phyloP scores from a whole-genome alignment of 2,113 vertebrate genomes.

The Athene cunicularia region DNA sequence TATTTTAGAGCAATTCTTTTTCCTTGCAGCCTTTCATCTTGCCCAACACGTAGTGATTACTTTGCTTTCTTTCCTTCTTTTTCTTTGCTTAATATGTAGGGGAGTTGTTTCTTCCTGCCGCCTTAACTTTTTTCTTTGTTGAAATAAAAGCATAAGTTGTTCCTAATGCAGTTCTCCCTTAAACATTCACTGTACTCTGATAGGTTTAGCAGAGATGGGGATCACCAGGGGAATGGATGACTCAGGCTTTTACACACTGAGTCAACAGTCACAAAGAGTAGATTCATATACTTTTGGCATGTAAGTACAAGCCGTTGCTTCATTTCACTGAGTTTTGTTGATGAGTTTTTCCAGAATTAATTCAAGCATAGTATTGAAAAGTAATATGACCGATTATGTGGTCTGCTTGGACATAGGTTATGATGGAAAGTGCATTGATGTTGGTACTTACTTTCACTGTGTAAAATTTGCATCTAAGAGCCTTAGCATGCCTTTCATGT shows the following conservation, averaged over 20 bases:
- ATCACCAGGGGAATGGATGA: constrained; percentile 38
- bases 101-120: background rate
- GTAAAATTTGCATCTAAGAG: background rate
- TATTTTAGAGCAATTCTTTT: background rate
- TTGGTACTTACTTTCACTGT: background rate
- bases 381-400: no score
- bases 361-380: background rate
- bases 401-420: accelerated
- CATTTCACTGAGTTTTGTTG: background rate
- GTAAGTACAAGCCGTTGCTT: background rate
- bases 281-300: constrained; percentile 24
- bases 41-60: background rate
- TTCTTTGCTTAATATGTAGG: background rate
- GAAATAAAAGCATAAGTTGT: background rate
- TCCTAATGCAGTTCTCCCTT: background rate
- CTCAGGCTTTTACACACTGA: constrained; percentile 43
- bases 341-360: background rate
- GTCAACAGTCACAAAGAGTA: constrained; percentile 54
- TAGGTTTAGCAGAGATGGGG: constrained; percentile 4
- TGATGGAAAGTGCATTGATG: background rate
- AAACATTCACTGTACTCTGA: background rate
- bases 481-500: background rate
- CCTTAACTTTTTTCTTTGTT: background rate
- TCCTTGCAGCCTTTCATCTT: background rate
- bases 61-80: background rate